Conservation (phyloP, 2,113 vertebrate genomes). For the Hypocryptadius cinnamomeus region DNA sequence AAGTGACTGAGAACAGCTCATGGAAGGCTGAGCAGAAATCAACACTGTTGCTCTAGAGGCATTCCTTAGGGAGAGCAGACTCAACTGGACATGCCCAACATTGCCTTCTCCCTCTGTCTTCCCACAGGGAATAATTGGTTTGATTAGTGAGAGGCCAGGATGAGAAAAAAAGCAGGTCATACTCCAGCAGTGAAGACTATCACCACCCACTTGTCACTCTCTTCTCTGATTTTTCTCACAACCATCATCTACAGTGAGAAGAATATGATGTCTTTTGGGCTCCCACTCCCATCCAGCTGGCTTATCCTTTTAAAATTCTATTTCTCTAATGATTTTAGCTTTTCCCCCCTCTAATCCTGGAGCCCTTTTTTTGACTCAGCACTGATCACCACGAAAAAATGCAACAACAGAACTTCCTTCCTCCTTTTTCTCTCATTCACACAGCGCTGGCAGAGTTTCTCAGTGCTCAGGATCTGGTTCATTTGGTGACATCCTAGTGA, state of each 20-base stretch:
- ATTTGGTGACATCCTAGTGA: not conserved
- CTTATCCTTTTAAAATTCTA: not conserved
- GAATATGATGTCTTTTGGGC: not conserved
- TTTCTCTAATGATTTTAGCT: not conserved
- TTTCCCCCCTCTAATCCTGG: not conserved
- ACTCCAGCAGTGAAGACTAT: not conserved
- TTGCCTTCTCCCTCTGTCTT: not conserved
- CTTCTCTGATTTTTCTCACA: not conserved
- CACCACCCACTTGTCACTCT: not conserved
- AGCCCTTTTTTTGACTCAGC: not conserved
- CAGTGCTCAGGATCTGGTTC: not conserved
- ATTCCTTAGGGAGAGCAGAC: not conserved
- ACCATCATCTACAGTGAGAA: not conserved
- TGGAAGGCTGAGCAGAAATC: not conserved
- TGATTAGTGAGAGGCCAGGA: not conserved
- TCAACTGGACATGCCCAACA: not conserved
- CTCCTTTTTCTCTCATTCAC: not conserved
- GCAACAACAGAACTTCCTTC: not conserved
- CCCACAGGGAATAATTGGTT: not conserved
- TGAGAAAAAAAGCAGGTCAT: not conserved
- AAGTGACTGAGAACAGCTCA: not conserved
- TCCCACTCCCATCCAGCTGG: not conserved
- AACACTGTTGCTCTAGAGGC: not conserved
- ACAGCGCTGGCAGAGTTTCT: not conserved
- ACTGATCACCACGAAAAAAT: not conserved